Percentiles rank a stretch among this genome's conserved stretches.
These are phyloP conservation scores for Leptobrachium leishanense DNA, from an alignment of 2,113 vertebrate genomes.

Conservation along the genomic window DNA sequence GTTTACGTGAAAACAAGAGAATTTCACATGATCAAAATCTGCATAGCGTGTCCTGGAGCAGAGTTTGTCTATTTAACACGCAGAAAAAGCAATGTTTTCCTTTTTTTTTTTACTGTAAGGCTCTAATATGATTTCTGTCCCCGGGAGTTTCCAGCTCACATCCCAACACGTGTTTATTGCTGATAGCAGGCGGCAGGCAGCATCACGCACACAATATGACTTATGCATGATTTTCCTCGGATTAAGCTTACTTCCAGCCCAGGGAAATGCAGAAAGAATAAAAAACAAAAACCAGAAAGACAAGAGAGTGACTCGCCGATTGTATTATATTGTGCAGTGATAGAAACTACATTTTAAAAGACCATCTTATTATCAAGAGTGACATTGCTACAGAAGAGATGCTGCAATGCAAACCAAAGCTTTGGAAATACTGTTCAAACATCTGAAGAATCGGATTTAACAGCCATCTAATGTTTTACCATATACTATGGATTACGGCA, in stretches of 20 bases:
- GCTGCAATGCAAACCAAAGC: too few species aligned
- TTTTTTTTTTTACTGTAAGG: slow-evolving; percentile 20
- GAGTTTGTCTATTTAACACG: slow-evolving; percentile 9
- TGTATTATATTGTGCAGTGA: slow-evolving; percentile 3
- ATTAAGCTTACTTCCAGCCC: slow-evolving; percentile 42
- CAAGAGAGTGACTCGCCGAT: slow-evolving; percentile 2
- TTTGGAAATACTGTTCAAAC: too few species aligned
- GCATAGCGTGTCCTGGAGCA: slow-evolving; percentile 25
- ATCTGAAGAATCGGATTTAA: too few species aligned
- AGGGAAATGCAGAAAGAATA: slow-evolving; percentile 15
- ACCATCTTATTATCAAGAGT: too few species aligned
- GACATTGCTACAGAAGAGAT: too few species aligned
- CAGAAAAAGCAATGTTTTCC: neutral
- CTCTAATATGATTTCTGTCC: slow-evolving; percentile 37
- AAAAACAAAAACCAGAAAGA: neutral
- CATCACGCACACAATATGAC: slow-evolving; percentile 35
- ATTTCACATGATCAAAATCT: slow-evolving; percentile 21
- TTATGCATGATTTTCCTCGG: slow-evolving; percentile 45
- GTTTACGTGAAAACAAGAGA: slow-evolving; percentile 20
- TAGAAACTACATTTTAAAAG: neutral
- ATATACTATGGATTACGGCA: too few species aligned
- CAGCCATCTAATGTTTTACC: too few species aligned
- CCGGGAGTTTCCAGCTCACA: slow-evolving; percentile 23
- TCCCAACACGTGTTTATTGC: slow-evolving; percentile 45
- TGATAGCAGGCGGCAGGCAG: slow-evolving; percentile 38